Evolutionary conservation across 2,797 vertebrate genomes (phyloP), one percentile per base, ranked within the genome.

Genomic region (Spondyliosoma cantharus): DNA sequence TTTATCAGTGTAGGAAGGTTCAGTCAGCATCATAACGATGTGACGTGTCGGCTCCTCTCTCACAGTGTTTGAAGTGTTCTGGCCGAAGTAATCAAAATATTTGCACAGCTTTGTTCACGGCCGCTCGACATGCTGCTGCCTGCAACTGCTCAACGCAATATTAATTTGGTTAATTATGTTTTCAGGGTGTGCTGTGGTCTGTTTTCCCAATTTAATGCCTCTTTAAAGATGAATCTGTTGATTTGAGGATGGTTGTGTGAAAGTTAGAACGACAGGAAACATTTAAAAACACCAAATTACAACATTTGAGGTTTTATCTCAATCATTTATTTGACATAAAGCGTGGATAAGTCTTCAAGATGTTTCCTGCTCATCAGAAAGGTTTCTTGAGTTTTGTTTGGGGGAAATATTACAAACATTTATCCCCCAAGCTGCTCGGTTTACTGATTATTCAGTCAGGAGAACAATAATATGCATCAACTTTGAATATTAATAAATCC

Each of bases 81-180:
- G 43, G 46, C n/a, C 37, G 0, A 68, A 74, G 50, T 19, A 2
- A 29, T 59, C 14, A 65, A 62, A 76, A 62, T 48, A 71, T 67
- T 67, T 82, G 45, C 65, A 71, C 68, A 49, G 71, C 71, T 72
- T 61, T 72, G 75, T 67, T 80, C 64, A 45, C n/a, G 67, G n/a
- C 6, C 20, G 29, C 53, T 37, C 63, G 45, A 71, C 63, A 37
- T 54, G 24, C 52, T 46, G 32, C 19, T 65, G 16, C 49, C 25
- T 62, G 59, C 22, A 60, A 54, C 20, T 29, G 27, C 24, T 53
- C 45, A 27, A 69, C 14, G 46, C 7, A 50, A 9, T 42, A 15
- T 37, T 22, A 17, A 70, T 45, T 17, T 52, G 43, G 19, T 11
- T 19, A 17, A 73, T 61, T 22, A 11, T 56, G 57, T 5, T 81